Percentiles rank a stretch among this genome's conserved stretches.
phyloP scores from a whole-genome alignment of 1,140 invertebrate species.

The Bombus soroeensis region DNA sequence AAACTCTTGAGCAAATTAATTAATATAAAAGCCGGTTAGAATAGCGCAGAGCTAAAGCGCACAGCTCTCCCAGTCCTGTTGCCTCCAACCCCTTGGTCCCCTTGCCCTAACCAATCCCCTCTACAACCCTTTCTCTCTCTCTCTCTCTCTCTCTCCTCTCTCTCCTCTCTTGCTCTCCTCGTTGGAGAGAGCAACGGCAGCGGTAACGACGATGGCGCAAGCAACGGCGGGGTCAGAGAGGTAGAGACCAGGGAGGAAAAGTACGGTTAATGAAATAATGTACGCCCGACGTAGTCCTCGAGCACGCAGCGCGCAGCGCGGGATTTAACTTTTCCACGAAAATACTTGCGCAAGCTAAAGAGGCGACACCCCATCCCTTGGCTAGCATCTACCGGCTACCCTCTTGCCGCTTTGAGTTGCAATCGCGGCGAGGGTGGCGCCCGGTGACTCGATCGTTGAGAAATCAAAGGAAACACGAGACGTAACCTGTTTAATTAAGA shows the following conservation, averaged over 20 bases:
- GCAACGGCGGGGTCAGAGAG: constrained; percentile 42
- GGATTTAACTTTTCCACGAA: constrained; percentile 66
- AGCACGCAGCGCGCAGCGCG: constrained; percentile 53
- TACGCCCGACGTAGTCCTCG: constrained; percentile 67
- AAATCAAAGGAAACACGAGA: constrained; percentile 56
- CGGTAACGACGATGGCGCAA: constrained; percentile 9
- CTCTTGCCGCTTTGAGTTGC: constrained; percentile 34
- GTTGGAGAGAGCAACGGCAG: not conserved
- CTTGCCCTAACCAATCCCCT: constrained; percentile 30
- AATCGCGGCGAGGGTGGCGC: constrained; percentile 33
- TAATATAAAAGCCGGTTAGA: constrained; percentile 75
- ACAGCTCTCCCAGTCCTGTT: constrained; percentile 4
- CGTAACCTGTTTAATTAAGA: constrained; percentile 40
- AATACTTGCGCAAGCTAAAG: constrained; percentile 56
- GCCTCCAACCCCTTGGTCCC: not conserved
- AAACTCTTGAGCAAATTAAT: constrained; percentile 79
- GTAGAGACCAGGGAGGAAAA: constrained; percentile 55
- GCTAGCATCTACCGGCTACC: not conserved
- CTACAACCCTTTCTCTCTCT: not conserved
- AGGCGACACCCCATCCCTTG: not conserved
- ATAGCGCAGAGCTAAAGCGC: constrained; percentile 43
- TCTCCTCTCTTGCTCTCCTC: not conserved
- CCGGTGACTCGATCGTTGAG: constrained; percentile 51
- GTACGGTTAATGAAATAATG: constrained; percentile 73
- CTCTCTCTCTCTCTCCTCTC: not conserved